Evolutionary conservation across 2,797 vertebrate genomes (phyloP), one percentile per base, ranked within the genome.

Genomic region (Scyliorhinus canicula): DNA sequence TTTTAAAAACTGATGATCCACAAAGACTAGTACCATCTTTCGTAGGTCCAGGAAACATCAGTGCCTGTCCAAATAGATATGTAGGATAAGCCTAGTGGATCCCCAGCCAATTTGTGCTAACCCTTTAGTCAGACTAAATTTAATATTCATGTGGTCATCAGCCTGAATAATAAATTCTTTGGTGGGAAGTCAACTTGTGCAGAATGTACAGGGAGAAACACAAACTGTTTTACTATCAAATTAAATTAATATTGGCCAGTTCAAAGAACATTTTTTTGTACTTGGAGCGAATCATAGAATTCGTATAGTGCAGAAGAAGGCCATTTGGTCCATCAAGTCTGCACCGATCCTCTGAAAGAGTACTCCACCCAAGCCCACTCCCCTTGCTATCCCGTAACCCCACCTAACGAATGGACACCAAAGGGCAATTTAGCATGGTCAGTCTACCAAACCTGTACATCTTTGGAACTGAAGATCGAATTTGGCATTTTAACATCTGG

Each of bases 91-190:
- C n/a, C 57, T n/a, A 94, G 26, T 71, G 47, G 16, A 52, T 55
- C 47, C 47, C 47, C 44, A 50, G 44, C 91, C n/a, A 47, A 57
- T 55, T 47, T 74, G 35, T 74, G 47, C 69, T n/a, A 74, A 74
- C 93, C 57, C 67, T 94, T 94, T 74, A 74, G 93, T 74, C 93
- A 94, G 16, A 74, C 63, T 74, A 74, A 71, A 74, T 74, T 93
- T 50, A 93, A 71, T 71, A 28, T 71, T 71, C 93, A 52, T 74
- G 65, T 52, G 67, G 93, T 74, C 47, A 94, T 69, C 47, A 52
- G 93, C 55, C 50, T 52, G 93, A 94, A 94, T 44, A 94, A 52
- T 94, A 44, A 94, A 52, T 94, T 74, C 16, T 55, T 74, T 94
- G 50, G 65, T 71, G 67, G 5, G 26, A 52, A 94, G n/a, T 65